Conservation (phyloP, 2,888 invertebrate genomes). For the Frankliniella intonsa region DNA sequence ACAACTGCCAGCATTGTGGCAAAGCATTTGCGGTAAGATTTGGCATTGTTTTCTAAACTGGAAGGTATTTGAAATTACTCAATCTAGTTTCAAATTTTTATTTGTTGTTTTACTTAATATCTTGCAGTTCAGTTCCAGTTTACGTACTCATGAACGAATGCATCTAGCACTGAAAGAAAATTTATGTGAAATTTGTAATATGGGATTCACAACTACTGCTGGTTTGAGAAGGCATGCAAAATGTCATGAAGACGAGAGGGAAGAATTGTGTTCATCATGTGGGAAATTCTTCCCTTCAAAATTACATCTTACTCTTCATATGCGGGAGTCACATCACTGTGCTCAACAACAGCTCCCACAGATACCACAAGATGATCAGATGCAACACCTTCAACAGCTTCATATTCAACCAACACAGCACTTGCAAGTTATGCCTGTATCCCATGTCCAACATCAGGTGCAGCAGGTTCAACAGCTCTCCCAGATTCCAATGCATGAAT, state of each 20-base stretch:
- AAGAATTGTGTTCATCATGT: not conserved
- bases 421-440: not conserved
- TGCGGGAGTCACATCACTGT: not conserved
- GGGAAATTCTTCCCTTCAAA: not conserved
- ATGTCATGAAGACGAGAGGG: not conserved
- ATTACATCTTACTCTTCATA: not conserved
- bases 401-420: not conserved
- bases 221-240: slow-evolving; percentile 9
- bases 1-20: not conserved
- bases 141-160: not conserved
- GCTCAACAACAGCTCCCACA: not conserved
- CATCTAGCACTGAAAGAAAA: slow-evolving; percentile 3
- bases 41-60: not conserved
- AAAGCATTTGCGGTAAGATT: not conserved
- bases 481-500: not conserved
- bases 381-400: not conserved
- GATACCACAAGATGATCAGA: not conserved
- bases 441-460: not conserved
- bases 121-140: not conserved
- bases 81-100: not conserved
- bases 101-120: not conserved
- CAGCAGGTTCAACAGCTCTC: not conserved
- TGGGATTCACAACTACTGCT: not conserved
- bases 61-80: not conserved
- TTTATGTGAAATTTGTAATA: slow-evolving; percentile 1